Evolutionary conservation across 2,113 vertebrate genomes (phyloP), one percentile per base, ranked within the genome.

Genomic region (Amphiprion percula): DNA sequence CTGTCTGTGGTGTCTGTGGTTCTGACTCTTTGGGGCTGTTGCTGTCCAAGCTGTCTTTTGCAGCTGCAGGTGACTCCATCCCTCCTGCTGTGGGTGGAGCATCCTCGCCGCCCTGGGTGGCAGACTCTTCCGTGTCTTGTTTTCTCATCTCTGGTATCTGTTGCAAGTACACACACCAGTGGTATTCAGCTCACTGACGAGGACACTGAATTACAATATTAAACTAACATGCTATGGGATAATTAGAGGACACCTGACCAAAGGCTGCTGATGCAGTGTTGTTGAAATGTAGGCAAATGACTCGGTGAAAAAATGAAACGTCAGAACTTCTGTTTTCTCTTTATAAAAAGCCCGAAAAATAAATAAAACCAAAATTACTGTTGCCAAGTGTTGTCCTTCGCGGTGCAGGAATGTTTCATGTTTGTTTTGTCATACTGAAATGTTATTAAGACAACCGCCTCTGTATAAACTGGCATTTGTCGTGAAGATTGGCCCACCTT

Each of bases 111-210:
- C 28, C 74, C 59, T 83, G 84, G n/a, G 59, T 37, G 46, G 73
- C 68, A 3, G 70, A 77, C 62, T 93, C 92, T 37, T 95, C 93
- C 0, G 79, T 84, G 76, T 95, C 93, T 64, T 93, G 92, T 66
- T 93, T 94, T 81, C 92, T 94, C 94, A 95, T 95, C 49, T 85
- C 85, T 53, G 17, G 14, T n/a, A 15, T 61, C 61, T 76, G 37
- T 24, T 1, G 21, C 1, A 73, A 39, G 24, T 0, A 61, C 10
- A 67, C 46, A 16, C 44, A 68, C 15, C 10, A 5, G 49, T 39
- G 10, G 19, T 7, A 21, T 2, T 24, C 5, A 33, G 5, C 15
- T 44, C 7, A n/a, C 6, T 19, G 21, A 10, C 21, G 30, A 23
- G 10, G 47, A 33, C 52, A 59, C 12, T 0, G 0, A 33, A 7